phyloP scores from a whole-genome alignment of 2,113 vertebrate species.

The Sterna hirundo region DNA sequence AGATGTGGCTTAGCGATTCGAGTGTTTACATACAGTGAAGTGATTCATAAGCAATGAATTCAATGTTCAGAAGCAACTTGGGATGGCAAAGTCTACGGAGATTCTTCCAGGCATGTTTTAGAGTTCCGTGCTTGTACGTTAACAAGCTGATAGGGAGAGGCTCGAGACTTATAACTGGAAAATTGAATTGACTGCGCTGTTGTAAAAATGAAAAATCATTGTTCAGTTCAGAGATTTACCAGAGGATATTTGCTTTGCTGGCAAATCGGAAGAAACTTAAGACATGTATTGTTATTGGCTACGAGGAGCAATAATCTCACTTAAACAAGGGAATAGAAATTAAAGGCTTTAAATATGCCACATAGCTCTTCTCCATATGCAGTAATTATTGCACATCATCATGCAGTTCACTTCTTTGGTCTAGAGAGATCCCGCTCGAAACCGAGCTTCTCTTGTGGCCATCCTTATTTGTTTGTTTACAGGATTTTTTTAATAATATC shows the following conservation, averaged over 20 bases:
- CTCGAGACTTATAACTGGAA: conserved; percentile 42
- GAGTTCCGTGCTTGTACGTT: not conserved
- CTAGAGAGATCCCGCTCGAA: not conserved
- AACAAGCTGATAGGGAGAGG: conserved; percentile 35
- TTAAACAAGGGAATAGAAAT: conserved; percentile 24
- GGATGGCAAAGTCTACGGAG: not conserved
- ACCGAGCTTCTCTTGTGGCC: not conserved
- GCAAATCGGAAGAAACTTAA: not conserved
- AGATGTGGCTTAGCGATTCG: conserved; percentile 1
- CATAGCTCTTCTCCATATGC: not conserved
- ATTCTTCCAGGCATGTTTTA: not conserved
- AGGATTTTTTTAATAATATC: not conserved
- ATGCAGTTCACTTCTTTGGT: not conserved
- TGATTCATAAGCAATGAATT: conserved; percentile 24
- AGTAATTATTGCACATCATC: not conserved
- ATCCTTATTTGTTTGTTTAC: not conserved
- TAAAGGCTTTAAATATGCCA: not conserved
- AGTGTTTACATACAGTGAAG: conserved; percentile 44
- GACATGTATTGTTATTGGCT: conserved; percentile 7
- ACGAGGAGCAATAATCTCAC: not conserved
- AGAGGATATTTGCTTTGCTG: conserved; percentile 28
- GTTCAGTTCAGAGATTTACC: conserved; percentile 15
- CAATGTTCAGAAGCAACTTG: not conserved
- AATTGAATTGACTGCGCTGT: conserved; percentile 46
- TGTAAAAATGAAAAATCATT: conserved; percentile 44